phyloP scores from a whole-genome alignment of 1,140 invertebrate genomes.

The Aphis craccivora region DNA sequence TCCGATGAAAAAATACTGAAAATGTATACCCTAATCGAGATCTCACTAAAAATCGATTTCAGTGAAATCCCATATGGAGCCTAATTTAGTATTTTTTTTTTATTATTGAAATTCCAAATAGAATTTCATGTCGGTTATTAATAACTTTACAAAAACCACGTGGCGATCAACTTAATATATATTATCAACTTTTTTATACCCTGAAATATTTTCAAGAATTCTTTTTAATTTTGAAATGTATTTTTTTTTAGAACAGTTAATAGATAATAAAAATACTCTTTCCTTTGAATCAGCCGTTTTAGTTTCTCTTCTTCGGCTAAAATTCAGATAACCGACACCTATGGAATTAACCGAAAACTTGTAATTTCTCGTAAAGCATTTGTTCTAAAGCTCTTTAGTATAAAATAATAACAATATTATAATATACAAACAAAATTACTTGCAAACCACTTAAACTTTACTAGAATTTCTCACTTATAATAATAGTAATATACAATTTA shows the following conservation, averaged over 20 bases:
- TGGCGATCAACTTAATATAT: too few relatives aligned
- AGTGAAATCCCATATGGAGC: too few relatives aligned
- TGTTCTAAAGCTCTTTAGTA: neutral
- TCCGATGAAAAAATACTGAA: too few relatives aligned
- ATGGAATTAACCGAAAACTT: neutral
- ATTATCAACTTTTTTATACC: too few relatives aligned
- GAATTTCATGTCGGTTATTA: too few relatives aligned
- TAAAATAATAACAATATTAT: neutral
- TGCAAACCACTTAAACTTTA: conserved; percentile 6
- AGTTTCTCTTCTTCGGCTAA: neutral
- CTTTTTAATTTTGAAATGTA: neutral
- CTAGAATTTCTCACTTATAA: neutral
- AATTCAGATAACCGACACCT: neutral
- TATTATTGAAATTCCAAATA: too few relatives aligned
- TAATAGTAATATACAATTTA: neutral
- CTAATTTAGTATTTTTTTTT: too few relatives aligned
- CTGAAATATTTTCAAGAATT: neutral
- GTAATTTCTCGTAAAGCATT: neutral
- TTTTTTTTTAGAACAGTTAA: neutral
- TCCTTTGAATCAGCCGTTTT: neutral
- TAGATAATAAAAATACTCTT: neutral
- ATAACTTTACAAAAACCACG: too few relatives aligned
- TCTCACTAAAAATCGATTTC: too few relatives aligned
- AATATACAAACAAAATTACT: conserved; percentile 11
- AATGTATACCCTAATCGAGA: too few relatives aligned